Base-by-base conservation (phyloP, 2,113 vertebrate species). In the Nyctereutes procyonoides region DNA sequence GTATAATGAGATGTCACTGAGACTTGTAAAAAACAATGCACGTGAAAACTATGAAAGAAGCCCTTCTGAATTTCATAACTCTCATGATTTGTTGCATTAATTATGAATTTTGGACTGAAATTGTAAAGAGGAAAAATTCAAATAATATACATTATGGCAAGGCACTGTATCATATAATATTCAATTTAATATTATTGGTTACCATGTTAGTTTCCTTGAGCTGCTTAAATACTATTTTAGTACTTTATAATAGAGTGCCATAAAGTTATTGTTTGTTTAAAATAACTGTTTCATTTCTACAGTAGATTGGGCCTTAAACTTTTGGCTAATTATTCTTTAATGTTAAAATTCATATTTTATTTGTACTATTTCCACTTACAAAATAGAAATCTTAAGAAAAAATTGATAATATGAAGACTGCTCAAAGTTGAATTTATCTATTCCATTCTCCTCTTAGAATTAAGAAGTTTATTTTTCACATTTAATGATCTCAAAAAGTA, bases 1-100 rank as follows among this genome's bases (percentile, higher is more conserved):
- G 38, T 90, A 71, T 93, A 97, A 96, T 97, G 71, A 97, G 24
- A 85, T 88, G 55, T 81, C 80, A 87, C 35, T 94, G 65, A 96
- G 79, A 91, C 14, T 86, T 56, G 77, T 73, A 48, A 69, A 79
- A 93, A 88, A 95, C 90, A 86, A 81, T 53, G 14, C 7, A 58
- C 56, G 0, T 84, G 65, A 87, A 94, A 85, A 93, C 77, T 20
- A 85, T 65, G 16, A 67, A 88, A 74, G 69, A 92, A 85, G 15
- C 12, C 30, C 3, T 69, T 69, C 24, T 83, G 48, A 93, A 95
- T 95, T 90, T 74, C 26, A 35, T 81, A 96, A 60, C 28, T 93
- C 28, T 84, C 35, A 62, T 82, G 13, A 95, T 95, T 81, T 97
- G 4, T 48, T 76, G 38, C 30, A 88, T 55, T 85, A 88, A 93